Evolutionary conservation across 2,113 vertebrate species (phyloP).

Genomic region (Ceuthmochares aereus): DNA sequence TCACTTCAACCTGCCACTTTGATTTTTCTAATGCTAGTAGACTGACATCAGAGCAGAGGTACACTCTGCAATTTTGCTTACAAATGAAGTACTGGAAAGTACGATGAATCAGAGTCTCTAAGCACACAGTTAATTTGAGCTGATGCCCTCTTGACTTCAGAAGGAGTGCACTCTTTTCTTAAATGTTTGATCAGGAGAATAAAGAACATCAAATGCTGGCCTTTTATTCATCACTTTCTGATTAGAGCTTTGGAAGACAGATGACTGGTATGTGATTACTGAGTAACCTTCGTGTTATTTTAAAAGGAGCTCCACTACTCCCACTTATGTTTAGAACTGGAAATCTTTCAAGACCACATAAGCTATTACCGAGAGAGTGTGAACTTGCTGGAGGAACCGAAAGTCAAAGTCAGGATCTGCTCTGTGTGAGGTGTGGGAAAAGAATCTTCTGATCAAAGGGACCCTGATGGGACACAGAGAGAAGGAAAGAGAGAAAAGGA

Average conservation of each 20-base stretch:
- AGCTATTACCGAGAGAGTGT: fast-evolving
- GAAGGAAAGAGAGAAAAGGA: not conserved
- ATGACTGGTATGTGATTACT: not conserved
- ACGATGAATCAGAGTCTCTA: not conserved
- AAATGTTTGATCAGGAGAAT: not conserved
- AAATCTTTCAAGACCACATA: constrained; percentile 23
- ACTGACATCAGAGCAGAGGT: not conserved
- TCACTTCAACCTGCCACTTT: not conserved
- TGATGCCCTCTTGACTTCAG: not conserved
- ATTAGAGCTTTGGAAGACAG: not conserved
- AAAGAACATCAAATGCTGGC: not conserved
- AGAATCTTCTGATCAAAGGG: not conserved
- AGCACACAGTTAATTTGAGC: not conserved
- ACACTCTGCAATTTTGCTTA: not conserved
- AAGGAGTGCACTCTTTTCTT: not conserved
- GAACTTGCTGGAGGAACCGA: not conserved
- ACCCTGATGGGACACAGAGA: not conserved
- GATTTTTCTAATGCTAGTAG: not conserved
- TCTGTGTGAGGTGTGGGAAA: not conserved
- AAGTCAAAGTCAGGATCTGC: not conserved
- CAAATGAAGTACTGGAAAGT: not conserved
- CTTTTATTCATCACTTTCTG: not conserved
- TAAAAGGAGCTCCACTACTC: not conserved
- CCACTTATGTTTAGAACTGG: not conserved
- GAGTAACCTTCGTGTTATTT: not conserved